Evolutionary conservation across 2,113 vertebrate species (phyloP).

Genomic region (Brachionichthys hirsutus): DNA sequence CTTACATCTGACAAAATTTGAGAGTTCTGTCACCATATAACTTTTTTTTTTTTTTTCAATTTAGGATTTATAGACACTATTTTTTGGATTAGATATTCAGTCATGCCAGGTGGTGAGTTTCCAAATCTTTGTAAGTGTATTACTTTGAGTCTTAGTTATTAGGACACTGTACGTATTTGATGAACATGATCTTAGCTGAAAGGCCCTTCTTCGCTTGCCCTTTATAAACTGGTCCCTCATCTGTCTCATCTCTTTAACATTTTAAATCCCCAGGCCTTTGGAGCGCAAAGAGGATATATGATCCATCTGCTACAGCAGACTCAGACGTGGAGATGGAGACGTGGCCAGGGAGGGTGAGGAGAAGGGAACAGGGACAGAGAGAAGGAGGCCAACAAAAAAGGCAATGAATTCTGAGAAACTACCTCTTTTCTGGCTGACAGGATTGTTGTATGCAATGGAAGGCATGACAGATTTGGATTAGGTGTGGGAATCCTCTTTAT

Average conservation of each 20-base stretch:
- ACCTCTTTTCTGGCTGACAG: slow-evolving; percentile 56
- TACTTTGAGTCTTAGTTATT: slow-evolving; percentile 24
- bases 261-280: slow-evolving; percentile 68
- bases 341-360: slow-evolving; percentile 21
- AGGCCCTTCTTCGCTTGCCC: slow-evolving; percentile 33
- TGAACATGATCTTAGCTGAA: slow-evolving; percentile 25
- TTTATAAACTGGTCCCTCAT: slow-evolving; percentile 50
- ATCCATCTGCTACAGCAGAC: slow-evolving; percentile 76
- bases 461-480: slow-evolving; percentile 46
- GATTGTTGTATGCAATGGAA: slow-evolving; percentile 42
- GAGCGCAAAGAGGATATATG: slow-evolving; percentile 73
- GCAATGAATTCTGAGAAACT: slow-evolving; percentile 67
- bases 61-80: not conserved
- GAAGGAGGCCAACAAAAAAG: slow-evolving; percentile 54
- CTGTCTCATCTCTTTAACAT: slow-evolving; percentile 67
- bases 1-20: too few relatives aligned
- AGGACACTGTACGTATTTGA: slow-evolving; percentile 20
- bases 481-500: slow-evolving; percentile 34
- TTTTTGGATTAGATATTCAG: slow-evolving; percentile 15
- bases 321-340: slow-evolving; percentile 45
- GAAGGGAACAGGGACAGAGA: not conserved
- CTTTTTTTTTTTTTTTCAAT: too few relatives aligned
- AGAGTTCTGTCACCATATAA: too few relatives aligned
- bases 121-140: not conserved
- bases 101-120: too few relatives aligned